Percentiles rank a stretch among this genome's conserved stretches.
Conservation (phyloP, 2,113 vertebrate genomes). For the Nycticorax nycticorax region DNA sequence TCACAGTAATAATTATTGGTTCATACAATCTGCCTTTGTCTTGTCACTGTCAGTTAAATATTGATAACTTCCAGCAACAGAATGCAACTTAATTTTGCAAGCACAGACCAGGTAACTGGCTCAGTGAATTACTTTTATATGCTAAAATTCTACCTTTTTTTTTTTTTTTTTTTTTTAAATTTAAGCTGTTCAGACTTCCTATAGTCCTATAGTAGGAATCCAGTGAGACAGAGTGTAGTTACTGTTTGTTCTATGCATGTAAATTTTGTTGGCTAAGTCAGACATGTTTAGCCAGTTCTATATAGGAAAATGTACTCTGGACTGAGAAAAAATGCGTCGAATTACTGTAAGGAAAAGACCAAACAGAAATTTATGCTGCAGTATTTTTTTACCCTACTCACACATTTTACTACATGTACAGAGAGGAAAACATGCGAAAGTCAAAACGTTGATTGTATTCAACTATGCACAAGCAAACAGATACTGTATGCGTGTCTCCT, state of each 20-base stretch:
- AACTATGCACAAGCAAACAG: neutral
- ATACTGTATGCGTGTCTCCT: neutral
- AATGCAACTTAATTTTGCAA: constrained; percentile 28
- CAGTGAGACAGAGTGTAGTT: neutral
- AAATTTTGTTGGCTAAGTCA: neutral
- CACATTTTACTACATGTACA: neutral
- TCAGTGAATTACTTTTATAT: neutral
- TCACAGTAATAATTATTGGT: neutral
- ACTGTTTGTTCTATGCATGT: neutral
- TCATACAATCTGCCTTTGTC: constrained; percentile 20
- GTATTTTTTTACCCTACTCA: neutral
- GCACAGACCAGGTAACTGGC: neutral
- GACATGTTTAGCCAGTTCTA: neutral
- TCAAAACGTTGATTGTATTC: neutral
- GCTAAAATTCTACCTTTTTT: neutral
- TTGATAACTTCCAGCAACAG: constrained; percentile 47
- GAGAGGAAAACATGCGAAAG: neutral
- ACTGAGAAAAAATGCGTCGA: neutral
- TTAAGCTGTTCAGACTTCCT: neutral
- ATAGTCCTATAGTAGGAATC: neutral
- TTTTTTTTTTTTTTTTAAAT: neutral
- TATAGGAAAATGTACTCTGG: neutral
- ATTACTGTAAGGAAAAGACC: neutral
- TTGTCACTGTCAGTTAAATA: constrained; percentile 58
- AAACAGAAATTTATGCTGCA: neutral